phyloP scores from a whole-genome alignment of 2,888 invertebrate species.

The Scrobipalpa costella region DNA sequence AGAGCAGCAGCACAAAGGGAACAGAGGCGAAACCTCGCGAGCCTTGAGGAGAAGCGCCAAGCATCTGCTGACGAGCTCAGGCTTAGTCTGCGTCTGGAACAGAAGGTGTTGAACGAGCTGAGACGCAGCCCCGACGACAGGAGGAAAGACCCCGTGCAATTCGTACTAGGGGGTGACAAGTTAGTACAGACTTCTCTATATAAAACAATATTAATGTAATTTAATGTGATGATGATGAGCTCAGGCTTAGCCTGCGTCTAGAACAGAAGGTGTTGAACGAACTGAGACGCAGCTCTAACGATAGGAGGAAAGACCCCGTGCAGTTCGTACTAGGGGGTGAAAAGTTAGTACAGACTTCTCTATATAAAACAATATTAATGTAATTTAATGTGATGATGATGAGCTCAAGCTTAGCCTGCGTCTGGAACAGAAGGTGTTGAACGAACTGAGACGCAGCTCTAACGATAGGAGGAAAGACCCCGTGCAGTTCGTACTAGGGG shows the following conservation, averaged over 20 bases:
- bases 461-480: conserved; percentile 63
- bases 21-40: conserved; percentile 42
- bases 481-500: conserved; percentile 72
- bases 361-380: too few species aligned
- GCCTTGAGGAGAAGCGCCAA: conserved; percentile 49
- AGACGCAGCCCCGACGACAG: conserved; percentile 67
- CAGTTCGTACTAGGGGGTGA: conserved; percentile 74
- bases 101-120: conserved; percentile 53
- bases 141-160: conserved; percentile 66
- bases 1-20: conserved; percentile 48
- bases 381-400: too few species aligned
- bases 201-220: too few species aligned
- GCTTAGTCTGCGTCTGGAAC: conserved; percentile 9
- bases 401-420: conserved; percentile 40
- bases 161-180: conserved; percentile 74
- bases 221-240: conserved; percentile 48
- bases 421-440: conserved; percentile 39
- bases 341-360: conserved; percentile 54
- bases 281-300: conserved; percentile 64
- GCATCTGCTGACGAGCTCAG: conserved; percentile 46
- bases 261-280: conserved; percentile 49
- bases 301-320: conserved; percentile 64
- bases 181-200: conserved; percentile 42
- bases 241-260: conserved; percentile 31
- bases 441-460: conserved; percentile 65